These are phyloP conservation scores for Noctua pronuba DNA, from an alignment of 2,888 invertebrate species.

Conservation along the genomic window DNA sequence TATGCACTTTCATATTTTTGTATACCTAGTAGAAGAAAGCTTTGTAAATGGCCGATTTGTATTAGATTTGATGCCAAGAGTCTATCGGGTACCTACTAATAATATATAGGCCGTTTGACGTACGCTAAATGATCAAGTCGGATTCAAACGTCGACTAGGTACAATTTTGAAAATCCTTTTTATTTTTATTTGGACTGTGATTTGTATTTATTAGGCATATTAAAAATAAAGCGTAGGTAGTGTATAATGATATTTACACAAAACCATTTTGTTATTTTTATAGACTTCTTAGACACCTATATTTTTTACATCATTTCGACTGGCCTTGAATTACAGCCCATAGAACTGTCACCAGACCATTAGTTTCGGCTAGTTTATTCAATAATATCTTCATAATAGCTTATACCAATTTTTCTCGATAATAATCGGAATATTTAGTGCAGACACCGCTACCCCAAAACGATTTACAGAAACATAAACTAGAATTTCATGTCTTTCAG, in stretches of 20 bases:
- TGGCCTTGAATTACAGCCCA: slow-evolving; percentile 5
- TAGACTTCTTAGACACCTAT: slow-evolving; percentile 1
- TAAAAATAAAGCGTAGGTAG: slow-evolving; percentile 8
- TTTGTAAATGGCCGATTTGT: slow-evolving; percentile 54
- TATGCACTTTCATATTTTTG: slow-evolving; percentile 51
- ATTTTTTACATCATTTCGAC: slow-evolving; percentile 18
- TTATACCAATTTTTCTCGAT: background rate
- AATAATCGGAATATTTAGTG: slow-evolving; percentile 7
- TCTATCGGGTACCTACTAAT: slow-evolving; percentile 5
- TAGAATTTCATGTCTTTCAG: slow-evolving; percentile 2
- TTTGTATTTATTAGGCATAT: slow-evolving; percentile 12
- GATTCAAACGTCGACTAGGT: slow-evolving; percentile 5
- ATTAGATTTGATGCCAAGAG: slow-evolving; percentile 52
- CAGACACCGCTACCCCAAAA: slow-evolving; percentile 32
- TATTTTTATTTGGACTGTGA: slow-evolving; percentile 6
- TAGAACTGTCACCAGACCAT: slow-evolving; percentile 35
- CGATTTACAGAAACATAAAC: slow-evolving; percentile 43
- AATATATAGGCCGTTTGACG: slow-evolving; percentile 15
- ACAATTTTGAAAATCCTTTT: slow-evolving; percentile 6
- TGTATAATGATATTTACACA: slow-evolving; percentile 14
- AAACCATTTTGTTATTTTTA: slow-evolving; percentile 22
- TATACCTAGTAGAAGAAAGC: slow-evolving; percentile 40
- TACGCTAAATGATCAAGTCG: slow-evolving; percentile 10
- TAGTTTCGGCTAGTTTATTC: slow-evolving; percentile 32
- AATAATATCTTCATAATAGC: background rate